These are phyloP conservation scores for Phaethon lepturus DNA, from an alignment of 2,113 vertebrate species.

Conservation along the genomic window DNA sequence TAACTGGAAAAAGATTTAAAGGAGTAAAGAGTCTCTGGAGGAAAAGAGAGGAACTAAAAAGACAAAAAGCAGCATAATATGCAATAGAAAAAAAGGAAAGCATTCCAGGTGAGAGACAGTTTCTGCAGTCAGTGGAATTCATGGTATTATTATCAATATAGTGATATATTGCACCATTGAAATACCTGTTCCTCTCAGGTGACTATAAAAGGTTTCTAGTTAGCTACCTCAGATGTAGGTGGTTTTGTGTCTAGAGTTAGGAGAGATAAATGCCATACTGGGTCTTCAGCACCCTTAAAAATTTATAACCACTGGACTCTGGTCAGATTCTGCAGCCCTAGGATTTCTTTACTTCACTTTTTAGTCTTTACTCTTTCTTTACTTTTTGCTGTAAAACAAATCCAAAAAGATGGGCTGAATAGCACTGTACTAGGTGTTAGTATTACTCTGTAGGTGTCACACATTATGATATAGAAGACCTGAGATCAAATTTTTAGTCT, in stretches of 20 bases:
- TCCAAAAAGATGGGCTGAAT: neutral
- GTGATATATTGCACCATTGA: neutral
- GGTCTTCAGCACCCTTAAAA: neutral
- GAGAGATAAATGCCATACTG: neutral
- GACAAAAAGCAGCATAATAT: neutral
- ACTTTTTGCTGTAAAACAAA: neutral
- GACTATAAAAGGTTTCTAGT: neutral
- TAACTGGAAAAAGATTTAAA: constrained; percentile 27
- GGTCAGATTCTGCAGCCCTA: neutral
- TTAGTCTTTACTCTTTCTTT: neutral
- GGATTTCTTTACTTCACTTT: neutral
- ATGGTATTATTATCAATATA: neutral
- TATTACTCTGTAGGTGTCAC: neutral
- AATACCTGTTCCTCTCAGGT: neutral
- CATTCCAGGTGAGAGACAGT: neutral
- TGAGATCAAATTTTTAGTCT: neutral
- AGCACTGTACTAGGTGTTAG: neutral
- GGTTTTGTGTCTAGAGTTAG: neutral
- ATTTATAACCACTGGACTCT: neutral
- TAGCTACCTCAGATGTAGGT: neutral
- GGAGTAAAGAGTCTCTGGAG: neutral
- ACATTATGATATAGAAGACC: neutral
- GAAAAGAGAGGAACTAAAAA: neutral
- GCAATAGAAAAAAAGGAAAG: neutral
- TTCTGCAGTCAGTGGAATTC: neutral